Evolutionary conservation across 2,888 invertebrate genomes (phyloP).

Genomic region (Pedicia rivosa): DNA sequence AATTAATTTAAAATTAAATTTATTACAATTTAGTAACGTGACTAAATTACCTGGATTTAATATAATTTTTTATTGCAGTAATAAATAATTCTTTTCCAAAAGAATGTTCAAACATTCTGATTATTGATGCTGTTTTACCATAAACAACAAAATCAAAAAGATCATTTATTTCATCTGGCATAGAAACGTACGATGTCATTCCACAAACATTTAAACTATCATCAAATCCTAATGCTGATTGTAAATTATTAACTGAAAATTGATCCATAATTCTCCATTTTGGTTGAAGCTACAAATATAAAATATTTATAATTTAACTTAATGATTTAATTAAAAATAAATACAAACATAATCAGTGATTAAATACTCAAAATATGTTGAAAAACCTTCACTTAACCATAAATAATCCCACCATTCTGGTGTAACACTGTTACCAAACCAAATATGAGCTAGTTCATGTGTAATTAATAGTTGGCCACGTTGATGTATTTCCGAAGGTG

Average conservation of each 20-base stretch:
- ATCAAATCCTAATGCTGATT: constrained; percentile 33
- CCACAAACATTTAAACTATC: not conserved
- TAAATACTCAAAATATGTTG: constrained; percentile 48
- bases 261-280: constrained; percentile 38
- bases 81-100: constrained; percentile 37
- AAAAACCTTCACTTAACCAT: constrained; percentile 51
- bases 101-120: constrained; percentile 40
- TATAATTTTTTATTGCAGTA: constrained; percentile 34
- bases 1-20: too few relatives aligned
- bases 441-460: constrained; percentile 44
- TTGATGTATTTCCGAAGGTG: constrained; percentile 19
- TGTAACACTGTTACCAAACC: constrained; percentile 54
- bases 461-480: constrained; percentile 33
- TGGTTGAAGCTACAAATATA: constrained; percentile 31
- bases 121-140: constrained; percentile 32
- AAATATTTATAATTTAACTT: constrained; percentile 15
- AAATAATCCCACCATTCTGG: constrained; percentile 45
- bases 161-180: not conserved
- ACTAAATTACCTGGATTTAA: constrained; percentile 23
- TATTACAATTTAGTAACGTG: not conserved
- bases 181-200: not conserved
- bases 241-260: constrained; percentile 33
- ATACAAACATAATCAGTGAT: constrained; percentile 36
- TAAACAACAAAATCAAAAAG: constrained; percentile 6
- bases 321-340: constrained; percentile 14